A percentile compares a stretch with the other conserved stretches of the same genome.
Conservation (phyloP, 2,888 invertebrate species). For the Drosophila pegasa region DNA sequence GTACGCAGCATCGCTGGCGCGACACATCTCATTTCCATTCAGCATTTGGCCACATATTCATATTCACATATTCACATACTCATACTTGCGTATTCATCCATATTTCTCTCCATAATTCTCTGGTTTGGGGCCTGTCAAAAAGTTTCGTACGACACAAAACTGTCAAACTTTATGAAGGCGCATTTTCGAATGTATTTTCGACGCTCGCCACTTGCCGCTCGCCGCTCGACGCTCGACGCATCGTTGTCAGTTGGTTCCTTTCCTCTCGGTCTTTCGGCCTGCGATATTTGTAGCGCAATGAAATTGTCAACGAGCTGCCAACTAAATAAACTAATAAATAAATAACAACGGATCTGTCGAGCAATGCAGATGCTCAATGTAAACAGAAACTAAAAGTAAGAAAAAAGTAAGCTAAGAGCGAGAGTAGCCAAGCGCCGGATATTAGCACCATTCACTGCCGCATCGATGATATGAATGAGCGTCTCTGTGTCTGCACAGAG, state of each 20-base stretch:
- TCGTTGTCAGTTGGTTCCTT: background rate
- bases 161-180: constrained; percentile 62
- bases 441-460: constrained; percentile 15
- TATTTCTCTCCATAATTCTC: constrained; percentile 41
- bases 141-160: constrained; percentile 61
- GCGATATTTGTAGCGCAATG: constrained; percentile 61
- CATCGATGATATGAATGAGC: background rate
- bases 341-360: constrained; percentile 35
- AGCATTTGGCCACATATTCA: constrained; percentile 15
- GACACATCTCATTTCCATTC: constrained; percentile 29
- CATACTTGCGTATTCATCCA: constrained; percentile 26
- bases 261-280: constrained; percentile 3
- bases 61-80: constrained; percentile 20
- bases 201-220: background rate
- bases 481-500: constrained; percentile 7
- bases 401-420: constrained; percentile 12
- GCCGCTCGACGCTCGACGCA: background rate
- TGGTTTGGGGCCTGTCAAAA: constrained; percentile 57
- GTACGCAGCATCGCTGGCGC: constrained; percentile 16
- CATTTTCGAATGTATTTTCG: constrained; percentile 44
- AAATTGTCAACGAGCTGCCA: constrained; percentile 68
- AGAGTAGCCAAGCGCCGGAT: constrained; percentile 25
- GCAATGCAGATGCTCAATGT: constrained; percentile 33
- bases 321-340: constrained; percentile 61
- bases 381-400: constrained; percentile 11